These are phyloP conservation scores for Suillia variegata DNA, from an alignment of 2,888 invertebrate species.

Conservation along the genomic window DNA sequence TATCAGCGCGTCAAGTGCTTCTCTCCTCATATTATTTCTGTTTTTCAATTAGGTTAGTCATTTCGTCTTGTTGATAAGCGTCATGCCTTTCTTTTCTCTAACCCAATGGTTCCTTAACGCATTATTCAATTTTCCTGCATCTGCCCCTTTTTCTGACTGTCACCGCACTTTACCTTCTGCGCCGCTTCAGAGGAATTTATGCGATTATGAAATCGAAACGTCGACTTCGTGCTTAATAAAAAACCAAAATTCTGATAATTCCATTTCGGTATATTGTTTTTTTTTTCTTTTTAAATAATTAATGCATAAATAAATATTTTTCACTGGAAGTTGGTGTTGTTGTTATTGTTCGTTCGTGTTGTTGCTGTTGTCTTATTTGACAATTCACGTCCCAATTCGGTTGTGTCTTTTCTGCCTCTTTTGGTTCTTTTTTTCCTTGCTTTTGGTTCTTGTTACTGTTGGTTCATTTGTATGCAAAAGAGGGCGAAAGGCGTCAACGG, in stretches of 20 bases:
- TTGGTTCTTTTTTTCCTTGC: background rate
- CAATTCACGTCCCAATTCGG: background rate
- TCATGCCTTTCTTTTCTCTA: no score
- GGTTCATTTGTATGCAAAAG: slow-evolving; percentile 2
- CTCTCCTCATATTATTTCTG: no score
- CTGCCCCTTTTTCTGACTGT: no score
- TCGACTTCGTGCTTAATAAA: slow-evolving; percentile 8
- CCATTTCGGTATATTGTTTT: background rate
- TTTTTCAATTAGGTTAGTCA: no score
- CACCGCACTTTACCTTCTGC: no score
- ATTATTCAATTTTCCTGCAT: no score
- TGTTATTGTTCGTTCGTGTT: slow-evolving; percentile 10
- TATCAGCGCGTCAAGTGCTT: no score
- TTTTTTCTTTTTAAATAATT: background rate
- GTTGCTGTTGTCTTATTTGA: slow-evolving; percentile 7
- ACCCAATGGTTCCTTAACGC: no score
- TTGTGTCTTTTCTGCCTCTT: no score
- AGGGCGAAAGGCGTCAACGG: background rate
- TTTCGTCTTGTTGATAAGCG: no score
- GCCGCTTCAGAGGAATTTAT: background rate
- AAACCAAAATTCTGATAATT: slow-evolving; percentile 10
- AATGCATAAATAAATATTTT: no score
- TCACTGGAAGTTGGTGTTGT: background rate
- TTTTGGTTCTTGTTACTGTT: background rate
- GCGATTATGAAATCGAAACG: slow-evolving; percentile 9